Evolutionary conservation across 1,140 invertebrate species (phyloP).

Genomic region (Anadara kagoshimensis): DNA sequence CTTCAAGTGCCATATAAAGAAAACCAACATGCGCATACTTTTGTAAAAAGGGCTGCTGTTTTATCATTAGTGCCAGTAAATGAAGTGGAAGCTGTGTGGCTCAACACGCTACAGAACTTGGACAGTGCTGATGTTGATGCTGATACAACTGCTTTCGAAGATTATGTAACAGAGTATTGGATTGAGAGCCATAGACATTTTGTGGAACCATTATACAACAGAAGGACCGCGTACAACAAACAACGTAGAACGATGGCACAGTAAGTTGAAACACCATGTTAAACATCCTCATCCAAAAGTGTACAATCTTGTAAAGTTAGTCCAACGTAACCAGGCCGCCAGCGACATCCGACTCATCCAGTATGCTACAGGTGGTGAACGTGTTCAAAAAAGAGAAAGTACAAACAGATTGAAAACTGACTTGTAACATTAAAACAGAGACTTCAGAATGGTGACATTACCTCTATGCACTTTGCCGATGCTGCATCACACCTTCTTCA

Average conservation of each 20-base stretch:
- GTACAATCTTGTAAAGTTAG: conserved; percentile 5
- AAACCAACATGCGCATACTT: neutral
- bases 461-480: too few species aligned
- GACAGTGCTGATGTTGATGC: neutral
- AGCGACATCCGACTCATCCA: too few species aligned
- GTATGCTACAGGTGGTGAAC: too few species aligned
- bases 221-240: conserved; percentile 17
- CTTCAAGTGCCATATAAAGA: neutral
- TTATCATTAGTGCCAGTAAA: neutral
- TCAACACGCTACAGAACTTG: neutral
- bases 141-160: neutral
- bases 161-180: neutral
- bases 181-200: too few species aligned
- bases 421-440: too few species aligned
- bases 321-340: too few species aligned
- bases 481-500: too few species aligned
- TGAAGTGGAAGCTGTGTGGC: neutral
- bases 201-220: conserved; percentile 21
- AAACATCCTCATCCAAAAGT: conserved; percentile 21
- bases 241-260: conserved; percentile 20
- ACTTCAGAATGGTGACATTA: too few species aligned
- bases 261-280: conserved; percentile 14
- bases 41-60: neutral
- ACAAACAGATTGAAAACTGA: too few species aligned
- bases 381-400: too few species aligned